Percentiles rank a stretch among this genome's conserved stretches.
These are phyloP conservation scores for Carlito syrichta DNA, from an alignment of 2,113 vertebrate species.

Conservation along the genomic window DNA sequence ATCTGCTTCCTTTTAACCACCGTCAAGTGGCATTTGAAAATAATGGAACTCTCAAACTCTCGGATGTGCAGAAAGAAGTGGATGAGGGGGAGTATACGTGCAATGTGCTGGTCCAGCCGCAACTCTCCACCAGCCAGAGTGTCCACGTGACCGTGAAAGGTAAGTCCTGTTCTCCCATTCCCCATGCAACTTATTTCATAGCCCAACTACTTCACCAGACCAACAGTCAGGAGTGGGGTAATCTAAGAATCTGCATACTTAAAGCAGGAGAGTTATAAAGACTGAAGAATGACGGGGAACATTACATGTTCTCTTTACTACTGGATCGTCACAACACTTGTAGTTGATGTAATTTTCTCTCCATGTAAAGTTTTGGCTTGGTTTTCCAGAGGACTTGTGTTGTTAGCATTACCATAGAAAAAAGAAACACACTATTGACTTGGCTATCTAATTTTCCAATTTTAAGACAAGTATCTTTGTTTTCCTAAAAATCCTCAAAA, in stretches of 20 bases:
- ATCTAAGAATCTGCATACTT: neutral
- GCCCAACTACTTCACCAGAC: accelerated
- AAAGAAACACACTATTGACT: neutral
- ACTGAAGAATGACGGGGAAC: accelerated
- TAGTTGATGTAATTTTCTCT: neutral
- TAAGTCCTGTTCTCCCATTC: constrained; percentile 55
- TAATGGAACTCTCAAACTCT: constrained; percentile 96
- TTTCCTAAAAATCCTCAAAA: neutral
- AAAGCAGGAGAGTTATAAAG: accelerated
- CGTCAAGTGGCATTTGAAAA: constrained; percentile 98
- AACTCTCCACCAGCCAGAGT: constrained; percentile 96
- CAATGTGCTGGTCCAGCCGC: constrained; percentile 95
- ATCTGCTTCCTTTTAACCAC: constrained; percentile 97
- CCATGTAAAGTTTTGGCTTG: neutral
- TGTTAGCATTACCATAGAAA: neutral
- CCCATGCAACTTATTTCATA: accelerated
- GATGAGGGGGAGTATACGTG: constrained; percentile 98
- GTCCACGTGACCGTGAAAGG: constrained; percentile 96
- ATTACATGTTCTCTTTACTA: accelerated
- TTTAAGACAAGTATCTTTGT: neutral
- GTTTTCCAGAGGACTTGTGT: neutral
- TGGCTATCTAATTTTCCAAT: neutral
- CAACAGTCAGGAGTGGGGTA: accelerated
- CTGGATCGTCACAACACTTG: neutral
- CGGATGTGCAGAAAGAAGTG: constrained; percentile 95